Evolutionary conservation across 2,888 invertebrate genomes (phyloP).

Genomic region (Heliconius charithonia): DNA sequence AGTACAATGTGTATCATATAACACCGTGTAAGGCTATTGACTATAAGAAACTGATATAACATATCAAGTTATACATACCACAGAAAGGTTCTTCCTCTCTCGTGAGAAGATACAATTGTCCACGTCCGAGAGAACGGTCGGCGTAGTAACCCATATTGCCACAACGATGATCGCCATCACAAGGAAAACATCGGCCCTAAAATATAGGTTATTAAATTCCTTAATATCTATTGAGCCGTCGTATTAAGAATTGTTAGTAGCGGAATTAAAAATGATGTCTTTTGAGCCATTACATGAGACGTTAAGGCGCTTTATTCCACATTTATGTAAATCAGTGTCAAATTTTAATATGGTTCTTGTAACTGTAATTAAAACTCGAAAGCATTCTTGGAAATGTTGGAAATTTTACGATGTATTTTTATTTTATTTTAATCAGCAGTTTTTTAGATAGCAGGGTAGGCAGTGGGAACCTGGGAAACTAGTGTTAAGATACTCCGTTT

Average conservation of each 20-base stretch:
- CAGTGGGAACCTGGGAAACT: no score
- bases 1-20: background rate
- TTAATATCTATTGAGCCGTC: background rate
- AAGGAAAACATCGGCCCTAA: constrained; percentile 81
- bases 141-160: constrained; percentile 98
- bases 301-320: background rate
- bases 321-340: background rate
- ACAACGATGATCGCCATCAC: constrained; percentile 85
- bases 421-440: no score
- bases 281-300: background rate
- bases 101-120: constrained; percentile 94
- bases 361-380: background rate
- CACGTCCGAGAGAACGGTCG: constrained; percentile 91
- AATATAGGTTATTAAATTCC: constrained; percentile 21
- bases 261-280: no score
- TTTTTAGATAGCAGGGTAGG: no score
- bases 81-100: constrained; percentile 96
- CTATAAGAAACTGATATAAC: background rate
- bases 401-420: background rate
- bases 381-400: background rate
- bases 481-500: no score
- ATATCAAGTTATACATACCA: constrained; percentile 76
- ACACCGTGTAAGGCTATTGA: background rate
- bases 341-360: background rate
- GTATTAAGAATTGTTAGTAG: background rate